Evolutionary conservation across 1,140 invertebrate species (phyloP), one percentile per base, ranked within the genome.

Genomic region (Octopus bimaculoides): DNA sequence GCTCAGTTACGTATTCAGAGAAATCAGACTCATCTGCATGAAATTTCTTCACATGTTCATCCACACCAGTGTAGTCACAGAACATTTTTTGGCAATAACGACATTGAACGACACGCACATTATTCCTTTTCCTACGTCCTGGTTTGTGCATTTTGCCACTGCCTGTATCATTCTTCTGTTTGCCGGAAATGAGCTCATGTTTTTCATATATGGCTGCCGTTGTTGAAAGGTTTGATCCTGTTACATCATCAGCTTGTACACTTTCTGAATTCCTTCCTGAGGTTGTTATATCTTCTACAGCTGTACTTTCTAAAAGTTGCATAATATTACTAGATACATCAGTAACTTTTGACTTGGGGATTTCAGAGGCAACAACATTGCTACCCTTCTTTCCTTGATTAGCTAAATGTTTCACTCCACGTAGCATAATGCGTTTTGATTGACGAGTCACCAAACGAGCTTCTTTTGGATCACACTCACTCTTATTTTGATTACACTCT

Each of bases 51-150:
- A 84, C 84, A 81, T 87, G 86, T 52, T 75, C 75, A 69, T 79
- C 78, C n/a, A 86, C 81, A 12, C 83, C 82, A 75, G 80, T 82
- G 55, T 80, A 83, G 81, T 85, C 83, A 78, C 78, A 82, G 54
- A 86, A 84, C 20, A 26, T 77, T 78, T 83, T 83, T 5, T 75
- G 66, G 69, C 86, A 87, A 52, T 85, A 81, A 52, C 53, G 17
- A 77, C 77, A 77, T 9, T 54, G 52, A 52, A 53, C 77, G n/a
- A 77, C 77, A n/a, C 77, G 53, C 17, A 41, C 17, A 55, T 77
- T 77, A 56, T 77, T 77, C 52, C 77, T 5, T 77, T 77, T 77
- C n/a, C 77, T 5, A 9, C 77, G 77, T 74, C 20, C 20, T 20
- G 41, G 9, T 74, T 74, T 74, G 17, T 9, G 10, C 12, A 17